phyloP scores from a whole-genome alignment of 2,888 invertebrate genomes.

The Oligia strigilis region DNA sequence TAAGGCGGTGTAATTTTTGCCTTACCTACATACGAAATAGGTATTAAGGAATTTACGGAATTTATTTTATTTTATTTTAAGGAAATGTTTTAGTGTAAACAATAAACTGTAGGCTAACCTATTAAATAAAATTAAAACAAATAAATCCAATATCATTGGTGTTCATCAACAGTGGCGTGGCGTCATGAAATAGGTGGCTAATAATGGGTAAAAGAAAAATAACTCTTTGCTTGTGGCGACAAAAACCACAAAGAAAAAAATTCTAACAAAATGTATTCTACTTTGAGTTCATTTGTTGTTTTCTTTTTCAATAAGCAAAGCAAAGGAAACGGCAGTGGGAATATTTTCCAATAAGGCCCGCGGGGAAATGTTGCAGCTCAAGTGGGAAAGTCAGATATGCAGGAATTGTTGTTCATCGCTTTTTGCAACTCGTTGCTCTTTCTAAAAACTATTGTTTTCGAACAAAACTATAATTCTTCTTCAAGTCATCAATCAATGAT shows the following conservation, averaged over 20 bases:
- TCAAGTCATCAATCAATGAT: neutral
- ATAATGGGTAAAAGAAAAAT: neutral
- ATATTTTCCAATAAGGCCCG: constrained; percentile 83
- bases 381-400: constrained; percentile 2
- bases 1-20: no score
- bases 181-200: neutral
- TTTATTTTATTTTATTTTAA: no score
- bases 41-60: no score
- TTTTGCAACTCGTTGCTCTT: neutral
- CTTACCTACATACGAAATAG: no score
- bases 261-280: constrained; percentile 38
- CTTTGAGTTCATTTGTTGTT: constrained; percentile 56
- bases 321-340: constrained; percentile 77
- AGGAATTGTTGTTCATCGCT: neutral
- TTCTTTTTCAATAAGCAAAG: constrained; percentile 79
- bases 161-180: neutral
- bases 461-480: neutral
- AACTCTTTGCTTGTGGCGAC: constrained; percentile 8
- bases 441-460: neutral
- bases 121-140: neutral
- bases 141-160: neutral
- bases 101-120: no score
- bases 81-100: no score
- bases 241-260: constrained; percentile 16
- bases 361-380: constrained; percentile 72